Percentiles rank a stretch among this genome's conserved stretches.
phyloP scores from a whole-genome alignment of 2,113 vertebrate genomes.

The Diphyllodes magnificus region DNA sequence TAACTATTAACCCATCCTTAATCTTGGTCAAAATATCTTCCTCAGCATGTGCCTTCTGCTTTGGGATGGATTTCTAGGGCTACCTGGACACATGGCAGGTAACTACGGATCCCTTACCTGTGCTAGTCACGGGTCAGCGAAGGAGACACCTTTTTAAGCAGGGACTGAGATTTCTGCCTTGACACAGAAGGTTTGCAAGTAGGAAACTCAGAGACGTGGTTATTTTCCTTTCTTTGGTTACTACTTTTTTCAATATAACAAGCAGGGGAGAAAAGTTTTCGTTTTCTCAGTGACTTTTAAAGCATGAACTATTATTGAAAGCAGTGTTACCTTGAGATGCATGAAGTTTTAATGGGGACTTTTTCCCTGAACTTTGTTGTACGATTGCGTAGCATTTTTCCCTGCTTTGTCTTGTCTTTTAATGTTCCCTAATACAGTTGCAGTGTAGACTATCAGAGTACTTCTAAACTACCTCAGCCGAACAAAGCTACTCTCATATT shows the following conservation, averaged over 20 bases:
- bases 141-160: neutral
- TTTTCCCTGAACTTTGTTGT: neutral
- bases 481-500: neutral
- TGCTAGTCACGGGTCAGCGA: accelerated
- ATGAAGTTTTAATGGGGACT: neutral
- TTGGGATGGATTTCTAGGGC: neutral
- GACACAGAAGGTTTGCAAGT: neutral
- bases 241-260: neutral
- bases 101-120: neutral
- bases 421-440: neutral
- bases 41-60: neutral
- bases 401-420: neutral
- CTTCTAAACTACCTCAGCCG: neutral
- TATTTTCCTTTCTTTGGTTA: neutral
- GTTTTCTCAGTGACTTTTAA: neutral
- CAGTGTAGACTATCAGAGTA: neutral
- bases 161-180: neutral
- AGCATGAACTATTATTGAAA: neutral
- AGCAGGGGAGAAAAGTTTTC: neutral
- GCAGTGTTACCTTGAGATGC: neutral
- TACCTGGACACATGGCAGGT: neutral
- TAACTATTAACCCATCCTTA: neutral
- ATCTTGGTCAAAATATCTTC: neutral
- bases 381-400: neutral
- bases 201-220: neutral